Evolutionary conservation across 2,797 vertebrate species (phyloP).

Genomic region (Falco peregrinus): DNA sequence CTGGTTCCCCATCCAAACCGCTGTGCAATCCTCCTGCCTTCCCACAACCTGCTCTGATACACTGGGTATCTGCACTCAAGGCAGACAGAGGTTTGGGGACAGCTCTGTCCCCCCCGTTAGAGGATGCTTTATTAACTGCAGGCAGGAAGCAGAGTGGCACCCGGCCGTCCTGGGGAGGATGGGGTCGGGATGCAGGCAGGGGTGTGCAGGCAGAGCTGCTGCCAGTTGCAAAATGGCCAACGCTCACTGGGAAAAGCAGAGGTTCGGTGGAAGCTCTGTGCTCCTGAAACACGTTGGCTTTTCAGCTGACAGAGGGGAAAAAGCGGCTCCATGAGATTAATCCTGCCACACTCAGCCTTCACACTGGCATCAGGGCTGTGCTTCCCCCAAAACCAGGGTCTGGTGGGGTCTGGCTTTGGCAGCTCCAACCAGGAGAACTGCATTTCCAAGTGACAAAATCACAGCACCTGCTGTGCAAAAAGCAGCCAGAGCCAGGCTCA

Average conservation of each 20-base stretch:
- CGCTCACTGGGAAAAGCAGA: not conserved
- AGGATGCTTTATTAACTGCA: not conserved
- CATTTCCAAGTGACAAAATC: not conserved
- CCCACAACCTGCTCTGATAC: not conserved
- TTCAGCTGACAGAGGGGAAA: not conserved
- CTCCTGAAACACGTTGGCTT: not conserved
- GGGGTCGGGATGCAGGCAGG: not conserved
- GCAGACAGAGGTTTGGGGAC: not conserved
- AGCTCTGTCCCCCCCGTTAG: not conserved
- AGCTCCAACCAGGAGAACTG: not conserved
- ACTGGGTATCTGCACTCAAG: not conserved
- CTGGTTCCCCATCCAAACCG: not conserved
- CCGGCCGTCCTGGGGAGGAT: not conserved
- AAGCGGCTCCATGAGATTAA: not conserved
- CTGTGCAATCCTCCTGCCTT: not conserved
- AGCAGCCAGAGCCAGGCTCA: accelerated
- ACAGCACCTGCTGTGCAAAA: not conserved
- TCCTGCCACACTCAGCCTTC: accelerated
- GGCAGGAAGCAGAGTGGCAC: constrained; percentile 58
- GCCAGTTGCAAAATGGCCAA: not conserved
- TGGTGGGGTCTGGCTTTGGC: not conserved
- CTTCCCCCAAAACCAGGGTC: not conserved
- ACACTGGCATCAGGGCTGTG: accelerated
- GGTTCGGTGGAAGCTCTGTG: not conserved
- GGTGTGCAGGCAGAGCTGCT: not conserved